Percentiles rank a stretch among this genome's conserved stretches.
These are phyloP conservation scores for Papilio xuthus DNA, from an alignment of 1,140 invertebrate genomes.

Conservation along the genomic window DNA sequence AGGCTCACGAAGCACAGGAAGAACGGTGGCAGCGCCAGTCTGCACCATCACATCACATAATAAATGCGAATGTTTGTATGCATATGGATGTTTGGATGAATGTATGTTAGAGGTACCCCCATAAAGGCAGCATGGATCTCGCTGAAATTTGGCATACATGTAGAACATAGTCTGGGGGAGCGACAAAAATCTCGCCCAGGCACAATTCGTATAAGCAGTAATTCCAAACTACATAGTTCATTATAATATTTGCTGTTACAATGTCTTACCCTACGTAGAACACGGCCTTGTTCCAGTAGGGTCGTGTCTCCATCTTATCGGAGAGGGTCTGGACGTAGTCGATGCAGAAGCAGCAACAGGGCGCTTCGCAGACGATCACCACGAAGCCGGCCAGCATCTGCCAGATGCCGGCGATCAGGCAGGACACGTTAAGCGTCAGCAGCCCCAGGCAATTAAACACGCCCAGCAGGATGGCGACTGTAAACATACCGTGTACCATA, in stretches of 20 bases:
- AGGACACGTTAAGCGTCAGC: slow-evolving; percentile 84
- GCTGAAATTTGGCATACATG: too few relatives aligned
- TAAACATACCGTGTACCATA: slow-evolving; percentile 50
- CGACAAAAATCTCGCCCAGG: too few relatives aligned
- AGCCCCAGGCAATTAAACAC: slow-evolving; percentile 90
- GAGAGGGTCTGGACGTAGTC: slow-evolving; percentile 94
- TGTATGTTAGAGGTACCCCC: too few relatives aligned
- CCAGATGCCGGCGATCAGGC: slow-evolving; percentile 91
- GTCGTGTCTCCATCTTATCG: slow-evolving; percentile 90
- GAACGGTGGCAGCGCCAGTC: slow-evolving; percentile 89
- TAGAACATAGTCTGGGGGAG: too few relatives aligned
- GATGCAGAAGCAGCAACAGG: slow-evolving; percentile 96
- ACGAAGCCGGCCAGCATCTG: slow-evolving; percentile 95
- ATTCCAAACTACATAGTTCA: too few relatives aligned
- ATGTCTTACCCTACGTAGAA: slow-evolving; percentile 91
- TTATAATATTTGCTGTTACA: neutral
- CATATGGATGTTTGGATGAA: too few relatives aligned
- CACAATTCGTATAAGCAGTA: too few relatives aligned
- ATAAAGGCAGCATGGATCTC: too few relatives aligned
- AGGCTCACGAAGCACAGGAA: slow-evolving; percentile 88
- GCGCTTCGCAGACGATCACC: slow-evolving; percentile 94
- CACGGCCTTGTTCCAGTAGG: slow-evolving; percentile 95
- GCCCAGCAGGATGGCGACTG: slow-evolving; percentile 95
- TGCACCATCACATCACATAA: slow-evolving; percentile 64
- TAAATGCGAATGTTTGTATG: too few relatives aligned